Evolutionary conservation across 2,113 vertebrate genomes (phyloP).

Genomic region (Pimephales promelas): DNA sequence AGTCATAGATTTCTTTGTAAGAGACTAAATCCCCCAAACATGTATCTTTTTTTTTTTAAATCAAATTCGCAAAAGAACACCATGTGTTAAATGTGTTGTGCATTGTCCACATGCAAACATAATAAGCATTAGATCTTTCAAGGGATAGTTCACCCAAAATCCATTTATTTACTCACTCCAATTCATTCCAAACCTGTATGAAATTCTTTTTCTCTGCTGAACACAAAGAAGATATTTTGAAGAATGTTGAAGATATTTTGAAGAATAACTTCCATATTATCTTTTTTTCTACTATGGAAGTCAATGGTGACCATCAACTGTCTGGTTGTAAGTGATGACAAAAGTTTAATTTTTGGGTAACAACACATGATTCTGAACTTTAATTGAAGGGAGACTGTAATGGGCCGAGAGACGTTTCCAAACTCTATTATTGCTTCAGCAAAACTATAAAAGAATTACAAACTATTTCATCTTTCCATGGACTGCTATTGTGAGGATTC

Average conservation of each 20-base stretch:
- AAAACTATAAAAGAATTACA: constrained; percentile 6
- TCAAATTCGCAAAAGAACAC: not conserved
- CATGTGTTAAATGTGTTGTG: not conserved
- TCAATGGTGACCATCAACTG: too few species aligned
- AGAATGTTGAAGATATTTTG: too few species aligned
- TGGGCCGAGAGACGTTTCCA: not conserved
- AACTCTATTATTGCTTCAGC: not conserved
- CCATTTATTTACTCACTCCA: too few species aligned
- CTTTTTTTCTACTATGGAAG: too few species aligned
- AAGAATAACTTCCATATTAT: too few species aligned
- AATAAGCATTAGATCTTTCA: too few species aligned
- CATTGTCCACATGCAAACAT: not conserved
- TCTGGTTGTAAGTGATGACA: too few species aligned
- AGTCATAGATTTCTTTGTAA: not conserved
- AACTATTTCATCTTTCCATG: not conserved
- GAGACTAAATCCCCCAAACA: not conserved
- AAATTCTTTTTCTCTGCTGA: too few species aligned
- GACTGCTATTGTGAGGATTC: not conserved
- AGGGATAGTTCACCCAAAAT: too few species aligned
- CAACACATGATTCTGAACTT: not conserved
- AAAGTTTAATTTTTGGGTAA: too few species aligned
- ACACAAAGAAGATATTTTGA: too few species aligned
- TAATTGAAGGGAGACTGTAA: not conserved
- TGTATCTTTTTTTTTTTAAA: not conserved
- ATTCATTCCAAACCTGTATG: too few species aligned